These are phyloP conservation scores for Andrena praecox DNA, from an alignment of 2,888 invertebrate species.

Conservation along the genomic window DNA sequence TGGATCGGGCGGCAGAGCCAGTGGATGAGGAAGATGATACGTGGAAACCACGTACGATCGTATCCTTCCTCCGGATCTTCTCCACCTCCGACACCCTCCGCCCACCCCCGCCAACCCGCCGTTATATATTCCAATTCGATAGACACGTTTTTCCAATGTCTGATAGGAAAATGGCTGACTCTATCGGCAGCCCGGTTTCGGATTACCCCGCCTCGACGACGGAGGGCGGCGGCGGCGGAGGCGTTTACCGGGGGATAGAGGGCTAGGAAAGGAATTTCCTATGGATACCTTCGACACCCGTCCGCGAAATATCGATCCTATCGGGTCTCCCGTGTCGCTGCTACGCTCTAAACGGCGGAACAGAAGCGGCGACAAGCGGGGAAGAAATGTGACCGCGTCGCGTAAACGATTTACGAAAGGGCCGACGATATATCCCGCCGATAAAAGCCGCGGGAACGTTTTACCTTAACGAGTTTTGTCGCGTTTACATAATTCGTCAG, in stretches of 20 bases:
- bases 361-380: conserved; percentile 20
- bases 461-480: conserved; percentile 35
- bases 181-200: conserved; percentile 65
- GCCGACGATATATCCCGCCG: background rate
- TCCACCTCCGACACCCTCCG: conserved; percentile 39
- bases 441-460: background rate
- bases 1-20: conserved; percentile 46
- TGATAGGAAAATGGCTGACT: conserved; percentile 77
- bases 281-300: conserved; percentile 46
- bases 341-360: conserved; percentile 13
- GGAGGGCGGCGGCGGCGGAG: background rate
- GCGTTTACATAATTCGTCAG: conserved; percentile 26
- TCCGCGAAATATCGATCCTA: conserved; percentile 49
- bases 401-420: conserved; percentile 39
- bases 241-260: conserved; percentile 28
- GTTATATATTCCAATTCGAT: conserved; percentile 78
- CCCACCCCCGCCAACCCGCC: conserved; percentile 39
- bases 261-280: conserved; percentile 53
- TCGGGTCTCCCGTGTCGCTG: conserved; percentile 17
- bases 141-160: conserved; percentile 75
- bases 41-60: conserved; percentile 66
- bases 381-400: background rate
- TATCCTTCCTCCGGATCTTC: conserved; percentile 66
- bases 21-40: conserved; percentile 69
- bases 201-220: conserved; percentile 56